Evolutionary conservation across 2,888 invertebrate species (phyloP).

Genomic region (Gastrophysa polygoni): DNA sequence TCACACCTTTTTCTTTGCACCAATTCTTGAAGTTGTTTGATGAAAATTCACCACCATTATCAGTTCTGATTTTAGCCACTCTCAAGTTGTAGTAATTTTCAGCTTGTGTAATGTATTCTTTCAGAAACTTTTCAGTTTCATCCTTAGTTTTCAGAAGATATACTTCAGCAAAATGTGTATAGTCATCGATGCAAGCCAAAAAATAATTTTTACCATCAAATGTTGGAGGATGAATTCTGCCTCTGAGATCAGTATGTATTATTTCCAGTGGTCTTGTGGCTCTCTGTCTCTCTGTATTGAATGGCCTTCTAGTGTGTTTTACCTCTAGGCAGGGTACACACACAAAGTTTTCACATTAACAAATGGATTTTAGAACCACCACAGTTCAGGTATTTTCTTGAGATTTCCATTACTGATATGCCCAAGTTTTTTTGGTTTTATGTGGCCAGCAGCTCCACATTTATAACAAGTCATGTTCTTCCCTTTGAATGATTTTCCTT

Average conservation of each 20-base stretch:
- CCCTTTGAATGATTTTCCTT: background rate
- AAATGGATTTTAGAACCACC: background rate
- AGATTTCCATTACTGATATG: slow-evolving; percentile 5
- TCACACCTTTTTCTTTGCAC: background rate
- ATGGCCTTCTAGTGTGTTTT: background rate
- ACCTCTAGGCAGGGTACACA: background rate
- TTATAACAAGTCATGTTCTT: background rate
- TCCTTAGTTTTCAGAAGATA: slow-evolving; percentile 4
- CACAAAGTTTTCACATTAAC: background rate
- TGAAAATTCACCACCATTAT: background rate
- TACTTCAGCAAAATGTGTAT: slow-evolving; percentile 8
- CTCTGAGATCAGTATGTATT: slow-evolving; percentile 3
- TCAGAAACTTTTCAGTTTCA: background rate
- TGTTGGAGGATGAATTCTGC: slow-evolving; percentile 2
- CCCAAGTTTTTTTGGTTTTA: slow-evolving; percentile 6
- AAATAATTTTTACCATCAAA: slow-evolving; percentile 14
- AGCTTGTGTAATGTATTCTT: background rate
- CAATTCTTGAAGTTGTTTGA: background rate
- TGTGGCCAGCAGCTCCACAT: background rate
- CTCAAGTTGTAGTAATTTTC: background rate
- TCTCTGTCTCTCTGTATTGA: background rate
- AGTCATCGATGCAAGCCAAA: slow-evolving; percentile 14
- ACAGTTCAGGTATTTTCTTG: background rate
- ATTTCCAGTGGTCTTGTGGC: slow-evolving; percentile 3
- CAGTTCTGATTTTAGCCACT: background rate